Percentiles rank a stretch among this genome's conserved stretches.
Conservation (phyloP, 2,888 invertebrate genomes). For the Piscicola geometra region DNA sequence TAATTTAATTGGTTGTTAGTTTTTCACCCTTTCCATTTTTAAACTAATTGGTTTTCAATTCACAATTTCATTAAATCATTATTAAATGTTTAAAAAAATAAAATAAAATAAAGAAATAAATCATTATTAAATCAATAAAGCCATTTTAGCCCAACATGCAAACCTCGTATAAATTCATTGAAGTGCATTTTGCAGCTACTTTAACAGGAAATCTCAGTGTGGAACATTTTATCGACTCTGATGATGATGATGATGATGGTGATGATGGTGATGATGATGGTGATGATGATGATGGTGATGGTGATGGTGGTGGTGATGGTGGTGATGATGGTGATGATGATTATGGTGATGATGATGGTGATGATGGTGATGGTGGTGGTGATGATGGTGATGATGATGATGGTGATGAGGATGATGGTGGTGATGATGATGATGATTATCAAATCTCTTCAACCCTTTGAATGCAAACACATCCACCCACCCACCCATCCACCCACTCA, state of each 20-base stretch:
- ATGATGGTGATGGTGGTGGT: too few species aligned
- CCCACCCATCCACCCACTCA: too few species aligned
- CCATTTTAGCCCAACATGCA: slow-evolving; percentile 43
- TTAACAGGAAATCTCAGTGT: slow-evolving; percentile 46
- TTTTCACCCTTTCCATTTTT: too few species aligned
- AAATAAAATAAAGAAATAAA: too few species aligned
- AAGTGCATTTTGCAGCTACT: slow-evolving; percentile 45
- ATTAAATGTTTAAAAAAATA: too few species aligned
- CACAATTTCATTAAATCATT: too few species aligned
- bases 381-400: too few species aligned
- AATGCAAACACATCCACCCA: too few species aligned
- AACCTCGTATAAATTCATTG: slow-evolving; percentile 44
- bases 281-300: slow-evolving; percentile 30
- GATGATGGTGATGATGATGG: slow-evolving; percentile 30
- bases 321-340: background rate
- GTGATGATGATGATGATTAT: too few species aligned
- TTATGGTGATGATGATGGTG: background rate
- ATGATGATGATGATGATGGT: slow-evolving; percentile 31
- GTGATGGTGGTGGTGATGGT: background rate
- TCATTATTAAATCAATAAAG: too few species aligned
- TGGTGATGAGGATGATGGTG: too few species aligned
- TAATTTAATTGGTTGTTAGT: background rate
- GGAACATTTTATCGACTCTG: slow-evolving; percentile 43
- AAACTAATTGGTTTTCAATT: background rate
- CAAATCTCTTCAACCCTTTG: too few species aligned